Evolutionary conservation across 2,113 vertebrate species (phyloP).

Genomic region (Mohoua ochrocephala): DNA sequence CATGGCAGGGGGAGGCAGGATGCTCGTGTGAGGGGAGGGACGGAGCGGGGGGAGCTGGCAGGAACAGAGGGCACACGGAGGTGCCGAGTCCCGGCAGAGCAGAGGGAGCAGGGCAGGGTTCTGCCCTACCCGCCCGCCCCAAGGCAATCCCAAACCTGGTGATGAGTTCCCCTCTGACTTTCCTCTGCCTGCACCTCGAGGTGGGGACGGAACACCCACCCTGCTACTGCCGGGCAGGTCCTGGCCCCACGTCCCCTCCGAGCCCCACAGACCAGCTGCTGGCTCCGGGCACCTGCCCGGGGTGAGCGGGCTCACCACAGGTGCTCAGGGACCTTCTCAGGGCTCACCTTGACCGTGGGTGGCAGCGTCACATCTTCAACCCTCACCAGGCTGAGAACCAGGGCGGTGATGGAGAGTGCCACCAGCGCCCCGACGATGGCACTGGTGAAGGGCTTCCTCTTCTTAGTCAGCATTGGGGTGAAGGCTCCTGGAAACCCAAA

Average conservation of each 20-base stretch:
- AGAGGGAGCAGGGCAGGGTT: not conserved
- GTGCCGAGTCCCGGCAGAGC: not conserved
- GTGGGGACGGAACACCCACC: not conserved
- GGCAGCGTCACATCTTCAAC: conserved; percentile 3
- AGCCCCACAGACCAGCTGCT: fast-evolving
- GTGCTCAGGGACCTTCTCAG: not conserved
- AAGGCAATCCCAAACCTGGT: not conserved
- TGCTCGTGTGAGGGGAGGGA: not conserved
- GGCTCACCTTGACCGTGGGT: conserved; percentile 48
- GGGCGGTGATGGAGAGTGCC: not conserved
- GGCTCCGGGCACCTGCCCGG: not conserved
- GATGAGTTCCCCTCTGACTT: too few species aligned
- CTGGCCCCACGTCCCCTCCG: not conserved
- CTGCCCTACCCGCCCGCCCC: not conserved
- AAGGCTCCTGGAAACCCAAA: not conserved
- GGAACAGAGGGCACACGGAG: not conserved
- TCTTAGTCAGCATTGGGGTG: not conserved
- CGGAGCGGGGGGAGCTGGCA: not conserved
- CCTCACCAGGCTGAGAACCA: conserved; percentile 57
- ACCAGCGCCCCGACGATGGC: fast-evolving
- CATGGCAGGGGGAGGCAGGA: fast-evolving
- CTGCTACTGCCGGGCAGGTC: not conserved
- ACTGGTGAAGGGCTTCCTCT: not conserved
- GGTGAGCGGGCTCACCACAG: not conserved
- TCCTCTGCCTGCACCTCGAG: not conserved